Evolutionary conservation across 37 sponge, comb jelly and placozoan species (phyloP), one percentile per base, ranked within the genome.

Genomic region (Lycopodina hypogea): DNA sequence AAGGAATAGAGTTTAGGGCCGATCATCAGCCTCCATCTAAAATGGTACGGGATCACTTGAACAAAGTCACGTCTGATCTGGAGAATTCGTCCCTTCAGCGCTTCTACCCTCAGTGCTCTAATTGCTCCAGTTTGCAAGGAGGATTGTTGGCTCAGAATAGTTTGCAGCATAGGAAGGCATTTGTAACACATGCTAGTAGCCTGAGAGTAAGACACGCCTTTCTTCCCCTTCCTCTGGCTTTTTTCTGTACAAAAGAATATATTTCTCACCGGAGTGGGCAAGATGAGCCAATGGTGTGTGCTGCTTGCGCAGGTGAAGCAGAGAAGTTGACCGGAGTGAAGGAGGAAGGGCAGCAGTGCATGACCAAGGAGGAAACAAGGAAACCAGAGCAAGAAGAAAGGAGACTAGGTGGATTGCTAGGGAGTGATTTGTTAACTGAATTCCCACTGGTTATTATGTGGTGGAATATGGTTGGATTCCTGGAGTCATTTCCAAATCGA

Each of bases 21-120:
- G 93, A 93, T 41, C 93, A 93, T 61, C 89, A 89, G 33, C 93
- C 93, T 0, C 93, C 93, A 3, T 83, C 73, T 48, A 84, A 77
- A 19, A 64, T 88, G 0, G 23, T 69, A 12, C 41, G 29, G 9
- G 45, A 75, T 1, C 62, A 70, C 36, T 21, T 0, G 7, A 70
- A 23, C 36, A 35, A 35, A 41, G 41, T 7, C 26, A 39, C n/a
- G 3, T 30, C 38, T 23, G 42, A 34, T 40, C 24, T 22, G 14
- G n/a, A 30, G 11, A 40, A 17, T 0, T 30, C 51, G 15, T n/a
- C 36, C 26, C 24, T 30, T 7, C 90, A 89, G 75, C 45, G 76
- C 33, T 88, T 89, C 66, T 89, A 89, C 39, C 86, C 93, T 32
- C 93, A 93, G 45, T 93, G 93, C 81, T 30, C 48, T 3, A 50